Evolutionary conservation across 92 coral and sea anemone species (phyloP).

Genomic region (Anthopleura xanthogrammica): DNA sequence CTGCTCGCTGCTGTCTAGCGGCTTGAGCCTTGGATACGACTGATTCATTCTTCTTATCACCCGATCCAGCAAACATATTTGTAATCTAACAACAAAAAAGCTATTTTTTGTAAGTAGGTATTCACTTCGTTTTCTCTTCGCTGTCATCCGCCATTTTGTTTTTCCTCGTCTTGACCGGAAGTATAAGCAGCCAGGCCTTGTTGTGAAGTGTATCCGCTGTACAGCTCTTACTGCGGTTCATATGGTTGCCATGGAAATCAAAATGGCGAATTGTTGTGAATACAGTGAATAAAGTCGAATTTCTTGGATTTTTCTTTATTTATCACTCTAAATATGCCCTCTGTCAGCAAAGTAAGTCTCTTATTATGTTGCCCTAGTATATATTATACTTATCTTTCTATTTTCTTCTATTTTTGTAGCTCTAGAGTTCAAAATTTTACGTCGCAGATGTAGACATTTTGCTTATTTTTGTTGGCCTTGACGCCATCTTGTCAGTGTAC

Average conservation of each 20-base stretch:
- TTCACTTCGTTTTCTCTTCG: background rate
- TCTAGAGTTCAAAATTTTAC: background rate
- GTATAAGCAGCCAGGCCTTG: conserved; percentile 53
- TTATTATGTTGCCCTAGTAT: background rate
- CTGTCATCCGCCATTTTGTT: conserved; percentile 48
- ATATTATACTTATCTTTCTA: background rate
- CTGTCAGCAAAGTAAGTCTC: conserved; percentile 47
- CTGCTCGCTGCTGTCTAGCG: conserved; percentile 93
- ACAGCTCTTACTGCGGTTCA: conserved; percentile 43
- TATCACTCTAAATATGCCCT: conserved; percentile 54
- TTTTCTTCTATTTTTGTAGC: background rate
- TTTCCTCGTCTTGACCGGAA: background rate
- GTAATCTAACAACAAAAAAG: background rate
- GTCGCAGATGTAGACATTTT: background rate
- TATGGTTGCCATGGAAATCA: conserved; percentile 66
- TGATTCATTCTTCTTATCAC: conserved; percentile 56
- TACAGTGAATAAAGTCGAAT: conserved; percentile 9
- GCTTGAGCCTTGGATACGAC: conserved; percentile 90
- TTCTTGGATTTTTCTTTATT: background rate
- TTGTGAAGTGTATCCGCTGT: conserved; percentile 15
- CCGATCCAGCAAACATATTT: conserved; percentile 73
- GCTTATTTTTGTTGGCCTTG: background rate
- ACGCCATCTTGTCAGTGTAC: no score
- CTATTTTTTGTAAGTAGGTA: background rate
- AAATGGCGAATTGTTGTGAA: conserved; percentile 53